These are phyloP conservation scores for Junonia oenone DNA, from an alignment of 2,888 invertebrate genomes.

Conservation along the genomic window DNA sequence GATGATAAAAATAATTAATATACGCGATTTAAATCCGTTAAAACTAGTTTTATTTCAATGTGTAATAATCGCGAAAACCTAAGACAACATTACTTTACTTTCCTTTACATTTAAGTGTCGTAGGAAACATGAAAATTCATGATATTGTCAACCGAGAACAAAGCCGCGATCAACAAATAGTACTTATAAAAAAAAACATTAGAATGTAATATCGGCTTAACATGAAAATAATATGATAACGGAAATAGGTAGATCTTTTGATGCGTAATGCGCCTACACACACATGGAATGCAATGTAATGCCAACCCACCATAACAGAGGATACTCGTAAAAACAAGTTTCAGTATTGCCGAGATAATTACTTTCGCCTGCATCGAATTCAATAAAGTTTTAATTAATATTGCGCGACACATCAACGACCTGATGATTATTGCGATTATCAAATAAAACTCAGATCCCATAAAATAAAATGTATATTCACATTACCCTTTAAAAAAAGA, in stretches of 20 bases:
- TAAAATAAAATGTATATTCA: slow-evolving; percentile 7
- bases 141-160: too few species aligned
- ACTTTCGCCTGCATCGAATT: slow-evolving; percentile 51
- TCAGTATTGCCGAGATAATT: slow-evolving; percentile 49
- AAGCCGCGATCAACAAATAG: too few species aligned
- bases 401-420: slow-evolving; percentile 27
- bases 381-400: slow-evolving; percentile 56
- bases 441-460: slow-evolving; percentile 15
- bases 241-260: neutral
- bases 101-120: too few species aligned
- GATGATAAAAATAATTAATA: too few species aligned
- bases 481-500: slow-evolving; percentile 4
- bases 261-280: neutral
- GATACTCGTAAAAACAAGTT: slow-evolving; percentile 38
- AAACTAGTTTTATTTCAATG: too few species aligned
- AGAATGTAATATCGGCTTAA: neutral
- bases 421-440: slow-evolving; percentile 35
- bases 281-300: neutral
- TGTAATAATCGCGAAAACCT: too few species aligned
- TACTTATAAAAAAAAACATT: too few species aligned
- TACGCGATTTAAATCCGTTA: too few species aligned
- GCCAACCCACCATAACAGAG: slow-evolving; percentile 12
- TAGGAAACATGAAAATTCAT: too few species aligned
- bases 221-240: neutral
- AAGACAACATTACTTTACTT: too few species aligned